A percentile compares a stretch with the other conserved stretches of the same genome.
Evolutionary conservation across 1,140 invertebrate species (phyloP).

Genomic region (Solen grandis): DNA sequence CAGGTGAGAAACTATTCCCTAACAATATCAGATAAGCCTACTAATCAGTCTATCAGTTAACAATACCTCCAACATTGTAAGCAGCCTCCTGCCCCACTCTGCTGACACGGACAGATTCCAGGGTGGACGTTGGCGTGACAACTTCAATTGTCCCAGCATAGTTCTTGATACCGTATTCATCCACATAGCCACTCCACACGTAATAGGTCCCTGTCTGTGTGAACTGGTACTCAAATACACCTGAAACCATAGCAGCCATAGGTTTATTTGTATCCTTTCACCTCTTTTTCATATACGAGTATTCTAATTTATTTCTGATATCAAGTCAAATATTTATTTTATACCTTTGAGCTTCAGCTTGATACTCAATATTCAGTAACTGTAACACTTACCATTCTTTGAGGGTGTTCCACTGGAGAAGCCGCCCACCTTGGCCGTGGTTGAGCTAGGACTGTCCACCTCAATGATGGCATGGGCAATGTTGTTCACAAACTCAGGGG

Average conservation of each 20-base stretch:
- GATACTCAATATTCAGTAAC: no score
- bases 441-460: constrained; percentile 59
- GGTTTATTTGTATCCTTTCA: no score
- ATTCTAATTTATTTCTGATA: no score
- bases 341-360: no score
- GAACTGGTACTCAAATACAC: constrained; percentile 66
- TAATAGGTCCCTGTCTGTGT: constrained; percentile 65
- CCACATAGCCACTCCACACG: constrained; percentile 71
- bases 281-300: no score
- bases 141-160: constrained; percentile 67
- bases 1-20: not conserved
- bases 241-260: constrained; percentile 43
- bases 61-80: constrained; percentile 59
- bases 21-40: not conserved
- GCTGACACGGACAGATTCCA: constrained; percentile 49
- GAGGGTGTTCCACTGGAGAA: constrained; percentile 50
- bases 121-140: not conserved
- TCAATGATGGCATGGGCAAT: constrained; percentile 62
- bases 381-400: constrained; percentile 54
- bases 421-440: constrained; percentile 33
- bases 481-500: constrained; percentile 53
- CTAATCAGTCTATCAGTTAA: not conserved
- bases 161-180: constrained; percentile 49
- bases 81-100: constrained; percentile 59
- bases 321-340: no score